Evolutionary conservation across 2,113 vertebrate species (phyloP).

Genomic region (Polypterus senegalus): DNA sequence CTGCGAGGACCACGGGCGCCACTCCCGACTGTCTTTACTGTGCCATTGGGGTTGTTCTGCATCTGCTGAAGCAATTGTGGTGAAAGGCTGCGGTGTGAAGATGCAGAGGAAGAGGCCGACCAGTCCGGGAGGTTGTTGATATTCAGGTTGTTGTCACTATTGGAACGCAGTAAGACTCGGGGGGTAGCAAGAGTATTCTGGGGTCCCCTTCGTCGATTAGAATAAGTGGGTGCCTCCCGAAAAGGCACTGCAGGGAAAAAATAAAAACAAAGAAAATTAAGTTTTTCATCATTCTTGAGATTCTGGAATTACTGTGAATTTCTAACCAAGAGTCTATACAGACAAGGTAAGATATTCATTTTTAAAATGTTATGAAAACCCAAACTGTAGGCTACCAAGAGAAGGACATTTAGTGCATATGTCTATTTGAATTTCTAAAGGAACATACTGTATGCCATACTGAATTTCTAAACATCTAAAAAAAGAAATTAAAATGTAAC

Average conservation of each 20-base stretch:
- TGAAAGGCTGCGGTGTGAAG: conserved; percentile 82
- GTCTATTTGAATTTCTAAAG: too few relatives aligned
- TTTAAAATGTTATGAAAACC: too few relatives aligned
- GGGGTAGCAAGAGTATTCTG: conserved; percentile 70
- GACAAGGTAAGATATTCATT: too few relatives aligned
- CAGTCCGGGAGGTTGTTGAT: conserved; percentile 52
- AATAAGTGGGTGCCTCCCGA: conserved; percentile 82
- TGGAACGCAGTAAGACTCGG: conserved; percentile 80
- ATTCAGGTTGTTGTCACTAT: conserved; percentile 87
- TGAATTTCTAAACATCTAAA: too few relatives aligned
- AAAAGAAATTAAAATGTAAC: too few relatives aligned
- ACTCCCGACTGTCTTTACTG: conserved; percentile 65
- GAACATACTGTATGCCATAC: too few relatives aligned
- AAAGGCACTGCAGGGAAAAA: conserved; percentile 71
- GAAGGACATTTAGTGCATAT: too few relatives aligned
- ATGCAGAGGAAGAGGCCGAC: conserved; percentile 48
- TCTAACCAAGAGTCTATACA: too few relatives aligned
- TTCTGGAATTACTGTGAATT: too few relatives aligned
- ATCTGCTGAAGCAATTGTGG: conserved; percentile 81
- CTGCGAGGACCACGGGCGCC: conserved; percentile 58
- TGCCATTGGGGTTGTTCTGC: conserved; percentile 76
- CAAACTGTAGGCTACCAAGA: too few relatives aligned
- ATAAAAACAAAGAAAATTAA: conserved; percentile 13
- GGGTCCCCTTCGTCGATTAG: conserved; percentile 68
- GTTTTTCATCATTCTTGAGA: too few relatives aligned